Evolutionary conservation across 2,888 invertebrate species (phyloP).

Genomic region (Alloscopus bannaensis): DNA sequence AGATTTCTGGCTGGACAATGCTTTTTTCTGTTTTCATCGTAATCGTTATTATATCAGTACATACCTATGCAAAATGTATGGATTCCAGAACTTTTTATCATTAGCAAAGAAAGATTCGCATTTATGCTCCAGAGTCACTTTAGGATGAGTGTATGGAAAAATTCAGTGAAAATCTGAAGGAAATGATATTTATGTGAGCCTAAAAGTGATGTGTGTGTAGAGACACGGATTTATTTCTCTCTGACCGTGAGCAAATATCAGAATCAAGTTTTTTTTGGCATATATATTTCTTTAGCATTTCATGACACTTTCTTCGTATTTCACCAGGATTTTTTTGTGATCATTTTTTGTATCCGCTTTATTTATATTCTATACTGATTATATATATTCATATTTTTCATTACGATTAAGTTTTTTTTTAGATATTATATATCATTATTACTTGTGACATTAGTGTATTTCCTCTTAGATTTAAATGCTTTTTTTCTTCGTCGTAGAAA

Average conservation of each 20-base stretch:
- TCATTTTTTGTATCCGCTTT: constrained; percentile 1
- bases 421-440: constrained; percentile 22
- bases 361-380: constrained; percentile 24
- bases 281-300: neutral
- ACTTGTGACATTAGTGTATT: neutral
- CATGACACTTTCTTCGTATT: constrained; percentile 11
- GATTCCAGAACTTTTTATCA: too few relatives aligned
- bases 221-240: constrained; percentile 9
- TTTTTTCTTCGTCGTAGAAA: constrained; percentile 16
- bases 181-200: neutral
- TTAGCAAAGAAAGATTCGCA: too few relatives aligned
- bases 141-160: too few relatives aligned
- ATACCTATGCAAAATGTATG: too few relatives aligned
- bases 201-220: neutral
- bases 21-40: too few relatives aligned
- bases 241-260: constrained; percentile 41
- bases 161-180: too few relatives aligned
- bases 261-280: constrained; percentile 20
- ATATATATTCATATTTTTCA: constrained; percentile 27
- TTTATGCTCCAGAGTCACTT: too few relatives aligned
- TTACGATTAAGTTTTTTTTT: too few relatives aligned
- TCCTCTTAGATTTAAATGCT: neutral
- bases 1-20: too few relatives aligned
- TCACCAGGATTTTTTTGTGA: constrained; percentile 7
- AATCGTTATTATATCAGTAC: too few relatives aligned